These are phyloP conservation scores for Aphidius ervi DNA, from an alignment of 1,140 invertebrate species.

Conservation along the genomic window DNA sequence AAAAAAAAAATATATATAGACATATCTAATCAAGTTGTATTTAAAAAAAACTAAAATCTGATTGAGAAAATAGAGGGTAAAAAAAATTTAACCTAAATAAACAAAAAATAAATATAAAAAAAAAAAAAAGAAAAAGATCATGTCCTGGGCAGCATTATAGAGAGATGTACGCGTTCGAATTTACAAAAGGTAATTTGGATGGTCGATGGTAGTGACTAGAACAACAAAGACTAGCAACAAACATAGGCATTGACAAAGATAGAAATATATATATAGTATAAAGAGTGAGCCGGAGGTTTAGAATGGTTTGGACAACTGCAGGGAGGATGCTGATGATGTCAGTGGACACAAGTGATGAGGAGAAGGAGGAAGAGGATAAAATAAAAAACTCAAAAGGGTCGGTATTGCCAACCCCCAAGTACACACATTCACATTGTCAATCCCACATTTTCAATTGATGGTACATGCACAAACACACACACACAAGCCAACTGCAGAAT, in stretches of 20 bases:
- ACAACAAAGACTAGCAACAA: neutral
- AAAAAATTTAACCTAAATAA: conserved; percentile 10
- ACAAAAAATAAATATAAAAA: conserved; percentile 9
- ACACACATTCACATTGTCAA: neutral
- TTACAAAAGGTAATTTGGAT: conserved; percentile 20
- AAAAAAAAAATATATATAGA: too few relatives aligned
- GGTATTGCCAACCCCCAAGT: neutral
- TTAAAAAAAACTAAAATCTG: too few relatives aligned
- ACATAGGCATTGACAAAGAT: conserved; percentile 2
- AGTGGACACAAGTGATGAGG: too few relatives aligned
- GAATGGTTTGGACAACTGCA: too few relatives aligned
- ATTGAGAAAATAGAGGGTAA: neutral
- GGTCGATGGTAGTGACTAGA: conserved; percentile 5
- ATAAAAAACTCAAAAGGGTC: too few relatives aligned
- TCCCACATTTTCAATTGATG: neutral
- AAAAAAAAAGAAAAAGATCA: conserved; percentile 3
- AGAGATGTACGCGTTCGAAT: conserved; percentile 13
- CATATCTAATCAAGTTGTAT: too few relatives aligned
- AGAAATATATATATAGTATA: neutral
- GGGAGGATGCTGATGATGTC: too few relatives aligned
- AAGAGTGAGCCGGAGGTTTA: too few relatives aligned
- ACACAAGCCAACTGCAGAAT: conserved; percentile 6
- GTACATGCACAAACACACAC: neutral
- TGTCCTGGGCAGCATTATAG: conserved; percentile 10
- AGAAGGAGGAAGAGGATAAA: too few relatives aligned